Base-by-base conservation (phyloP, 1,140 invertebrate genomes). In the Melipona quadrifasciata region DNA sequence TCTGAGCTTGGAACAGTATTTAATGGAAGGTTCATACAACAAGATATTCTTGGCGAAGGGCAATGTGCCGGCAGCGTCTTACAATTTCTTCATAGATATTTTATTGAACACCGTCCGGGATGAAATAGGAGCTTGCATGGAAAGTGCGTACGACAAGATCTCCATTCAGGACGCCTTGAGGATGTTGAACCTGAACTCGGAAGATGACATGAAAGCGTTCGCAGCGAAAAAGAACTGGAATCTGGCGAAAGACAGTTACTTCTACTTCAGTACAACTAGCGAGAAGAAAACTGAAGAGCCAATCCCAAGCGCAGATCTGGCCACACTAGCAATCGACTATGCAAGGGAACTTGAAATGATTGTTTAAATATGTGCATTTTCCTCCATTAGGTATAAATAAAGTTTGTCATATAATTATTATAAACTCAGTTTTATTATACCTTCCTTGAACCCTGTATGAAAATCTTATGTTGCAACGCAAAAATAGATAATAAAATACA, bases 21-120 rank as follows among this genome's bases (percentile, higher is more conserved):
- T 99, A 67, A 99, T 99, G 99, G 99, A 99, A 95, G 99, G 99
- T 53, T 99, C 98, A 83, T 99, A 99, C 92, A 99, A 99, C 93
- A 99, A 99, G 96, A 97, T 98, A 80, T 98, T 98, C 92, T 94
- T 98, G 67, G 97, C 97, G 8, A 97, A 99, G 95, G 98, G 97
- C 67, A 99, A 99, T 95, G 98, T 99, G n/a, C 99, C 99, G 72
- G 98, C 99, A 17, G 97, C 98, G 82, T 98, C 97, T 79, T 99
- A 99, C 94, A 99, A 98, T 82, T 98, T 99, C 90, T 99, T 99
- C 93, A 99, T 99, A 95, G 98, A 99, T 91, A 99, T 99, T 90
- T 95, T 99, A 16, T 94, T 99, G 53, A 97, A 99, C 84, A 99
- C 99, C 2, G 98, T 99, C 65, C 96, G 99, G 78, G 97, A 98